phyloP scores from a whole-genome alignment of 2,113 vertebrate genomes.

The Paramisgurnus dabryanus region DNA sequence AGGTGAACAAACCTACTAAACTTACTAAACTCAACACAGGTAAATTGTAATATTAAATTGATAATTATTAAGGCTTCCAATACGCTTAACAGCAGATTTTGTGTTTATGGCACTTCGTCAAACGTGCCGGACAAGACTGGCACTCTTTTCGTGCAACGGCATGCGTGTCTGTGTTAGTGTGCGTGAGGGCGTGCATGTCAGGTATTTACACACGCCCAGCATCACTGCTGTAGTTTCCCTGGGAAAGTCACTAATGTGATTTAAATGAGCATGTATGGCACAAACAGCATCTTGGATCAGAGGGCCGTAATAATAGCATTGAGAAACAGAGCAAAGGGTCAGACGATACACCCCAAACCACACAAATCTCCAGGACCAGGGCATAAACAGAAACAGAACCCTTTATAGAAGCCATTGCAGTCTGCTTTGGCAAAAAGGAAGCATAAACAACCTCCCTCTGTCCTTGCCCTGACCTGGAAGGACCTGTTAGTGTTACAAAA shows the following conservation, averaged over 20 bases:
- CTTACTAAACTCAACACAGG: no score
- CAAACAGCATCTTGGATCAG: constrained; percentile 45
- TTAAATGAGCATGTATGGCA: constrained; percentile 61
- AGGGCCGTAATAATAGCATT: constrained; percentile 35
- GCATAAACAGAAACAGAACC: constrained; percentile 10
- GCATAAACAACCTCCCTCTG: constrained; percentile 10
- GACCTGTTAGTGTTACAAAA: background rate
- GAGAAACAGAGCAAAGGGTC: constrained; percentile 47
- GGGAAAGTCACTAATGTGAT: constrained; percentile 48
- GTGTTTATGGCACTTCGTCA: no score
- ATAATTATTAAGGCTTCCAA: no score
- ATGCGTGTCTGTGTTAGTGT: background rate
- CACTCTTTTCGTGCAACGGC: no score
- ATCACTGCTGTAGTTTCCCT: constrained; percentile 18
- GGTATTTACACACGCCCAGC: constrained; percentile 20
- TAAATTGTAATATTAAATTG: no score
- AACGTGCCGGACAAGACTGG: no score
- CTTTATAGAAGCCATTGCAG: background rate
- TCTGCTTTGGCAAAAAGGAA: background rate
- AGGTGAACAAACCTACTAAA: no score
- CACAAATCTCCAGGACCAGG: constrained; percentile 24
- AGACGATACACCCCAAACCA: constrained; percentile 56
- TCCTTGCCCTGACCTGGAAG: constrained; percentile 6
- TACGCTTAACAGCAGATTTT: no score
- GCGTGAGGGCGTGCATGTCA: constrained; percentile 23